phyloP scores from a whole-genome alignment of 1,140 invertebrate genomes.

The Arion vulgaris region DNA sequence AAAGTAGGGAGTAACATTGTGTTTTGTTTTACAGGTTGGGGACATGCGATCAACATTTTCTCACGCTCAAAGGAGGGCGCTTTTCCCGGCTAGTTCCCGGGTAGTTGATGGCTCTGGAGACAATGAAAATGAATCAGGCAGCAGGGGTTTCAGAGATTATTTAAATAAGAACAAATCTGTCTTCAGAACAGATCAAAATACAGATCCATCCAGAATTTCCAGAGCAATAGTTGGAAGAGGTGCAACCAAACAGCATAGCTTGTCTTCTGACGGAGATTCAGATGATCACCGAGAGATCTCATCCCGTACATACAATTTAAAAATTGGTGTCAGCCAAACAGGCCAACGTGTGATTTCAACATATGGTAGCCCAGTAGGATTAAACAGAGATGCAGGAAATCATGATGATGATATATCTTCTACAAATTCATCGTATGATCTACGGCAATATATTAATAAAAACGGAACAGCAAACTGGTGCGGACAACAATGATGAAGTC shows the following conservation, averaged over 20 bases:
- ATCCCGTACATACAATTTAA: neutral
- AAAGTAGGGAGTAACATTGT: too few relatives aligned
- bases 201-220: neutral
- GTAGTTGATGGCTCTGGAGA: too few relatives aligned
- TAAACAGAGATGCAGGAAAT: neutral
- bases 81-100: too few relatives aligned
- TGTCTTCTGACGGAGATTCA: neutral
- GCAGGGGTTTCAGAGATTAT: too few relatives aligned
- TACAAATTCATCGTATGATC: neutral
- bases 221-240: neutral
- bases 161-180: neutral
- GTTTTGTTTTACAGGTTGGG: too few relatives aligned
- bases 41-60: too few relatives aligned
- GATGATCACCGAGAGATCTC: neutral
- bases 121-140: too few relatives aligned
- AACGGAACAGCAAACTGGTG: too few relatives aligned
- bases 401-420: neutral
- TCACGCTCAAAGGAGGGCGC: too few relatives aligned
- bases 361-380: neutral
- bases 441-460: neutral
- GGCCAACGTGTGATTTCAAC: neutral
- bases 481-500: too few relatives aligned
- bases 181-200: neutral
- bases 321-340: constrained; percentile 11
- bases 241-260: neutral